Conservation (phyloP, 2,888 invertebrate genomes). For the Hymenopus coronatus region DNA sequence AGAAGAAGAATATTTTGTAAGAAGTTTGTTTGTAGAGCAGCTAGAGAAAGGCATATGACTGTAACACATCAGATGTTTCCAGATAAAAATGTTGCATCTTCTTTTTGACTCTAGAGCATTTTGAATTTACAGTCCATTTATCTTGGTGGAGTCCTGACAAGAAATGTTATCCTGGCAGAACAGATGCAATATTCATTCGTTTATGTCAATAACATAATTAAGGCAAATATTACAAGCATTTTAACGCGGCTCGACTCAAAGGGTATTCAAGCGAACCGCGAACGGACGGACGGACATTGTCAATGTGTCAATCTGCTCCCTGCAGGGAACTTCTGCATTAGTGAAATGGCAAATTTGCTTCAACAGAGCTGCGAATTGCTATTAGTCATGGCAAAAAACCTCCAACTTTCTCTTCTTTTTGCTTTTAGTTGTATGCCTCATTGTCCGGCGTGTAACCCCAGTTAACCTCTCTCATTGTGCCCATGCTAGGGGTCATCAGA, state of each 20-base stretch:
- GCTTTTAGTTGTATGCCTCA: not conserved
- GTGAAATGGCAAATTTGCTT: not conserved
- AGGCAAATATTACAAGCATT: no score
- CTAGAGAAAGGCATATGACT: no score
- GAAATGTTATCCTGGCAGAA: no score
- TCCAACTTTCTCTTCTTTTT: not conserved
- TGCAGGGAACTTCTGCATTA: not conserved
- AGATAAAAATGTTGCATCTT: no score
- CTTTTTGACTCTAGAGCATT: no score
- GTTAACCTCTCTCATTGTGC: not conserved
- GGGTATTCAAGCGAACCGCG: not conserved
- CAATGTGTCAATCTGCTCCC: not conserved
- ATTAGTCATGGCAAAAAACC: not conserved
- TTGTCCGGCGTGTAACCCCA: not conserved
- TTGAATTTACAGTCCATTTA: no score
- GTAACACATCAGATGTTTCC: no score
- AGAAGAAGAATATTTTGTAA: no score
- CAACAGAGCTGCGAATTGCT: not conserved
- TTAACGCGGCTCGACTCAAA: not conserved
- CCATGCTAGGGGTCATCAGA: not conserved
- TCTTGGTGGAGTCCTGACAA: no score
- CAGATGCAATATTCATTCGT: no score
- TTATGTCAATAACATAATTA: no score
- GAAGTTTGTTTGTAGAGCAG: no score
- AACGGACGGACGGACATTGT: not conserved